Evolutionary conservation across 2,888 invertebrate species (phyloP).

Genomic region (Sylvicola cinctus): DNA sequence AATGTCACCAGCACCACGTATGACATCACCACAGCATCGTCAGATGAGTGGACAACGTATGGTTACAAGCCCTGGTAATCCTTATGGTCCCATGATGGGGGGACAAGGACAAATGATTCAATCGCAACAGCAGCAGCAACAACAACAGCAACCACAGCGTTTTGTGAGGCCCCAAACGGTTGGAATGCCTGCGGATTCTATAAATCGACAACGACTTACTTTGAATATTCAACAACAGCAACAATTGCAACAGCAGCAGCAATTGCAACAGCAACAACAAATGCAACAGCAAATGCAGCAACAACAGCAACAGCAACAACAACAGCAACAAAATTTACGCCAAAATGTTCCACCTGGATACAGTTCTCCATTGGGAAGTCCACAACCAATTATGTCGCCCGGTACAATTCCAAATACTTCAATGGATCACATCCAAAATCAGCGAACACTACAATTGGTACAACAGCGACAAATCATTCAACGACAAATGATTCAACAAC

Average conservation of each 20-base stretch:
- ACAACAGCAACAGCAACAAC: slow-evolving; percentile 15
- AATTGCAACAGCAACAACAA: slow-evolving; percentile 10
- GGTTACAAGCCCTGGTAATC: slow-evolving; percentile 29
- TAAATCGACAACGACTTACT: slow-evolving; percentile 2
- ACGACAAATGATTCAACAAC: slow-evolving; percentile 15
- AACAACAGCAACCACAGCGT: slow-evolving; percentile 23
- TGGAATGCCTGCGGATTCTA: slow-evolving; percentile 3
- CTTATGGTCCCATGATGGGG: slow-evolving; percentile 7
- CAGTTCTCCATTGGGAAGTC: slow-evolving; percentile 22
- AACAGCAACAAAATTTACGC: slow-evolving; percentile 9
- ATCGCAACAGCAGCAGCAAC: slow-evolving; percentile 10
- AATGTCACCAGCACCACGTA: slow-evolving; percentile 27
- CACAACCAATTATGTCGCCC: slow-evolving; percentile 30
- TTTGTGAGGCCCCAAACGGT: slow-evolving; percentile 24
- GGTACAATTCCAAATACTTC: slow-evolving; percentile 12
- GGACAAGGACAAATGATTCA: slow-evolving; percentile 13
- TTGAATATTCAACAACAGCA: slow-evolving; percentile 1
- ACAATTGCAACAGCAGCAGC: slow-evolving; percentile 3
- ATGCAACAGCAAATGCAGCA: slow-evolving; percentile 10
- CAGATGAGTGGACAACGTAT: slow-evolving; percentile 19
- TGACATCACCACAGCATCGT: slow-evolving; percentile 36
- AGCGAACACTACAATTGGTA: slow-evolving; percentile 7
- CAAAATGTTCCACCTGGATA: slow-evolving; percentile 1
- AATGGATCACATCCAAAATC: slow-evolving; percentile 6
- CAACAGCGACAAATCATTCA: slow-evolving; percentile 18